Percentiles rank a stretch among this genome's conserved stretches.
Conservation (phyloP, 2,888 invertebrate genomes). For the Pemphredon lugubris region DNA sequence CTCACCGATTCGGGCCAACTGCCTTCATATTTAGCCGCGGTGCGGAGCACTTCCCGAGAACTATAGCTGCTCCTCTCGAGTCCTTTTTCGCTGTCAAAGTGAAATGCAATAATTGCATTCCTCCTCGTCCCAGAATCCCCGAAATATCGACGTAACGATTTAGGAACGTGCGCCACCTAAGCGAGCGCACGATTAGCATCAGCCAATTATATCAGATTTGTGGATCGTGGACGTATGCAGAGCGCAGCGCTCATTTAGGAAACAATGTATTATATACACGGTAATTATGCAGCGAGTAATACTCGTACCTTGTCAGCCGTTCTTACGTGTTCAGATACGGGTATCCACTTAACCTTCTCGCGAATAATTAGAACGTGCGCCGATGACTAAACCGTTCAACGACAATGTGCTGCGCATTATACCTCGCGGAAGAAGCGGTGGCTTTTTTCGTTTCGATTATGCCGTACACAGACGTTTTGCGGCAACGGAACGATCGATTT, state of each 20-base stretch:
- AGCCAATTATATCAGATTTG: constrained; percentile 45
- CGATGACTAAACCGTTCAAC: no score
- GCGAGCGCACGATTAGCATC: constrained; percentile 31
- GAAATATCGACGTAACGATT: constrained; percentile 5
- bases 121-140: constrained; percentile 3
- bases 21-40: neutral
- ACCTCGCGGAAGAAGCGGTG: no score
- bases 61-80: constrained; percentile 2
- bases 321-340: constrained; percentile 1
- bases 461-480: no score
- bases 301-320: constrained; percentile 17
- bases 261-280: constrained; percentile 16
- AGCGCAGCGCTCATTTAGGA: constrained; percentile 24
- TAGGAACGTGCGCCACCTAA: constrained; percentile 17
- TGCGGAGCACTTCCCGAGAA: neutral
- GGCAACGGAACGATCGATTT: no score
- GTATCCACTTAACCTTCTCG: neutral
- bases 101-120: constrained; percentile 18
- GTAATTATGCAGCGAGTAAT: constrained; percentile 30
- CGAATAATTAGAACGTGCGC: constrained; percentile 4
- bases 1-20: neutral
- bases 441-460: no score
- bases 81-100: constrained; percentile 15
- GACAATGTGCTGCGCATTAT: no score
- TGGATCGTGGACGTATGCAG: constrained; percentile 14